Conservation (phyloP, 2,888 invertebrate species). For the Petrophora chlorosata region DNA sequence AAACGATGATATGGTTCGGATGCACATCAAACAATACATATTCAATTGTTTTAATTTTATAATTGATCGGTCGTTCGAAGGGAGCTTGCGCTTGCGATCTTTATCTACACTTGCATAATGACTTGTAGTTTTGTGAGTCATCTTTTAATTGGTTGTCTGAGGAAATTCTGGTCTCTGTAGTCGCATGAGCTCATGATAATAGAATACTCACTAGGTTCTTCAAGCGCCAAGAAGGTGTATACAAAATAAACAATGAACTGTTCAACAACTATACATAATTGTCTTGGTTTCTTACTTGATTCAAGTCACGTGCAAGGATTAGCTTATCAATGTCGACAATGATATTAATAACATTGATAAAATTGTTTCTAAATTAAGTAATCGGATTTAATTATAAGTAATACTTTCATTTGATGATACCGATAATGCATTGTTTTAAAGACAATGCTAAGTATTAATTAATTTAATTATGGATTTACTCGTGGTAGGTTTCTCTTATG, state of each 20-base stretch:
- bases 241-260: not conserved
- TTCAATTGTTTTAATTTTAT: slow-evolving; percentile 14
- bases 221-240: no score
- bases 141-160: not conserved
- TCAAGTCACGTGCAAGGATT: slow-evolving; percentile 18
- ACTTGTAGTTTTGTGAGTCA: not conserved
- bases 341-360: slow-evolving; percentile 12
- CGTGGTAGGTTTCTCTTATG: no score
- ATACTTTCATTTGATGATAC: slow-evolving; percentile 24
- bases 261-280: not conserved
- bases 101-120: not conserved
- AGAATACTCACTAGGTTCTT: not conserved
- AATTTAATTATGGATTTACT: not conserved
- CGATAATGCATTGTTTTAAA: slow-evolving; percentile 3
- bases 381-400: slow-evolving; percentile 13
- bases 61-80: no score
- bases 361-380: slow-evolving; percentile 15
- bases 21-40: slow-evolving; percentile 17
- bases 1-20: no score
- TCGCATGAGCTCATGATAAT: no score
- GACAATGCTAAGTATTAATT: not conserved
- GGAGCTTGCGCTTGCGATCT: not conserved
- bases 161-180: no score
- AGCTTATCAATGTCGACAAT: slow-evolving; percentile 18
- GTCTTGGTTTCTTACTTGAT: slow-evolving; percentile 3